phyloP scores from a whole-genome alignment of 2,888 invertebrate species.

The Harpalus rubripes region DNA sequence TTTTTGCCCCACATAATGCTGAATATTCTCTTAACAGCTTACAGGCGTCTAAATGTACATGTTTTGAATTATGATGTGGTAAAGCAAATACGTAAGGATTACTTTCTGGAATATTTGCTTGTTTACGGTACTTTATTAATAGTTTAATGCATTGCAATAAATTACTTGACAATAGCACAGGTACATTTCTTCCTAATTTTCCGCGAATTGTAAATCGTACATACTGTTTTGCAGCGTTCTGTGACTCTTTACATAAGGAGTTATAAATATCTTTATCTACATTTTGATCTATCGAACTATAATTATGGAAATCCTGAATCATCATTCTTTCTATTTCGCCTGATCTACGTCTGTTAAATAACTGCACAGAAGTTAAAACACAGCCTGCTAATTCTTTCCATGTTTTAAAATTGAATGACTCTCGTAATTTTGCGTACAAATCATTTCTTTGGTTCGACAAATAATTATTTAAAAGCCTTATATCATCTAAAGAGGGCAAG shows the following conservation, averaged over 20 bases:
- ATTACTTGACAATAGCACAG: conserved; percentile 61
- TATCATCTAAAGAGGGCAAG: conserved; percentile 18
- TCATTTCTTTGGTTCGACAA: conserved; percentile 1
- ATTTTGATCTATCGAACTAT: conserved; percentile 22
- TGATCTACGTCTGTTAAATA: conserved; percentile 44
- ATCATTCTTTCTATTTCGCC: conserved; percentile 57
- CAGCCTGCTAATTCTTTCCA: conserved; percentile 65
- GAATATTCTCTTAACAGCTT: conserved; percentile 69
- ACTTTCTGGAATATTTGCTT: conserved; percentile 3
- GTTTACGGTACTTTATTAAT: conserved; percentile 6
- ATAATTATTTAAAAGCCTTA: conserved; percentile 39
- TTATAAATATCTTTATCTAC: conserved; percentile 11
- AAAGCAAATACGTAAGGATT: conserved; percentile 66
- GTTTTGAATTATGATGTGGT: conserved; percentile 36
- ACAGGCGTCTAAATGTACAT: conserved; percentile 69
- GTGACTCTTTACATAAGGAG: conserved; percentile 1
- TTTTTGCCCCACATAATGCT: conserved; percentile 69
- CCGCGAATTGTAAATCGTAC: conserved; percentile 69
- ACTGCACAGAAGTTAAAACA: conserved; percentile 66
- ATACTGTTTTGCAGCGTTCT: conserved; percentile 48
- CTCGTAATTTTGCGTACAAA: not conserved
- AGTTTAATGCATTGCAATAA: not conserved
- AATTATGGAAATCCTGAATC: conserved; percentile 21
- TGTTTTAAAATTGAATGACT: conserved; percentile 44
- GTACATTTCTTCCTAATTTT: conserved; percentile 68